Conservation (phyloP, 2,888 invertebrate genomes). For the Glaucopsyche alexis region DNA sequence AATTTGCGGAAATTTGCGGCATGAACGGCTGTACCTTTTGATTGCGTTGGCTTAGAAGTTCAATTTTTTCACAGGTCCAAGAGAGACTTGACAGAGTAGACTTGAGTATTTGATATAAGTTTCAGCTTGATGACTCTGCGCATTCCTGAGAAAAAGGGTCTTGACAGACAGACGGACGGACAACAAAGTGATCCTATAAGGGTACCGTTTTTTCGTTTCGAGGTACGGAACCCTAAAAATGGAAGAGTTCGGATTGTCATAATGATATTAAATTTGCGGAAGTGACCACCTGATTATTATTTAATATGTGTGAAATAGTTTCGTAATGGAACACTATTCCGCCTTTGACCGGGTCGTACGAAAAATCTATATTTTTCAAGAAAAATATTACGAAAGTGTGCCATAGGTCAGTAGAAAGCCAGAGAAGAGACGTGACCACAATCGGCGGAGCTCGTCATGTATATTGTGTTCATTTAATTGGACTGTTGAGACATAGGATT, state of each 20-base stretch:
- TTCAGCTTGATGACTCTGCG: too few species aligned
- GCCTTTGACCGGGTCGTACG: background rate
- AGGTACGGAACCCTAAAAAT: too few species aligned
- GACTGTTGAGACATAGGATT: conserved; percentile 12
- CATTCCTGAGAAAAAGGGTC: too few species aligned
- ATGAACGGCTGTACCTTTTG: too few species aligned
- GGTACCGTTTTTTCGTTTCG: too few species aligned
- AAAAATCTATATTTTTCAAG: conserved; percentile 32
- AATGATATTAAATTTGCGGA: background rate
- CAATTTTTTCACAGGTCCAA: too few species aligned
- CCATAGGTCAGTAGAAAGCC: conserved; percentile 74
- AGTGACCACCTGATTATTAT: background rate
- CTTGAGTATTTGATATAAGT: too few species aligned
- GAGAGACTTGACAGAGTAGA: too few species aligned
- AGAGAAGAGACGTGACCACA: conserved; percentile 8
- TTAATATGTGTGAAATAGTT: conserved; percentile 7
- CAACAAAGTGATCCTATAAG: too few species aligned
- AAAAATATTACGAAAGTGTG: conserved; percentile 58
- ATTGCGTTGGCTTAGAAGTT: too few species aligned
- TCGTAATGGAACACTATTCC: conserved; percentile 5
- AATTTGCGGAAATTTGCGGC: too few species aligned
- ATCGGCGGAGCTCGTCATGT: background rate
- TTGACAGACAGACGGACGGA: too few species aligned
- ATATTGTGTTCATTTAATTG: background rate
- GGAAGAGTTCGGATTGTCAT: background rate